Evolutionary conservation across 2,888 invertebrate genomes (phyloP), one percentile per base, ranked within the genome.

Genomic region (Eurois occulta): DNA sequence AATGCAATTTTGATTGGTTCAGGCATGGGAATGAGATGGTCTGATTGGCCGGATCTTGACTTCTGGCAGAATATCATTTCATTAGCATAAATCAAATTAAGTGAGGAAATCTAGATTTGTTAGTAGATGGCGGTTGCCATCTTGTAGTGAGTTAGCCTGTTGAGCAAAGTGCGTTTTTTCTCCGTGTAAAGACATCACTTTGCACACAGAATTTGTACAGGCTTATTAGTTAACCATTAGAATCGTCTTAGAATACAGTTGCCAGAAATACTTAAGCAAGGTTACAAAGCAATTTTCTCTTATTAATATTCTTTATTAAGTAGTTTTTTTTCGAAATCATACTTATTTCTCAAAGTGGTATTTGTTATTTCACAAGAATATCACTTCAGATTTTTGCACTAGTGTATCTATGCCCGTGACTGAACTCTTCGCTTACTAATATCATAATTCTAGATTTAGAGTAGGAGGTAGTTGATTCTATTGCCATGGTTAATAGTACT

Each of bases 1-100:
- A 48, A 55, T 72, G 81, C 58, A 80, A 60, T 60, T 73, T 80
- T 70, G 62, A 68, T 75, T 67, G 41, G 43, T n/a, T 52, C 60
- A 8, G 35, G 21, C 3, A 18, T 3, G 0, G 10, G 5, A 5
- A 28, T 32, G 18, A 28, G 6, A 72, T 16, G 3, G 6, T 4
- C 11, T 6, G 18, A 38, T 28, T n/a, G 55, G 18, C 18, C 18
- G 32, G 48, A 21, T 7, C 13, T 32, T 3, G 4, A 0, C 21
- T 65, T 65, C 3, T 43, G 41, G 32, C 32, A 18, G 11, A 16
- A 16, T 52, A 52, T 52, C 24, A 38, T 52, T 69, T 68, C 8
- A 52, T 38, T 55, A 55, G n/a, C 5, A 13, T n/a, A 28, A 55
- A n/a, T 5, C 0, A n/a, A 28, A 55, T 28, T 13, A 13, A 13